Evolutionary conservation across 2,888 invertebrate genomes (phyloP), one percentile per base, ranked within the genome.

Genomic region (Eupithecia subfuscata): DNA sequence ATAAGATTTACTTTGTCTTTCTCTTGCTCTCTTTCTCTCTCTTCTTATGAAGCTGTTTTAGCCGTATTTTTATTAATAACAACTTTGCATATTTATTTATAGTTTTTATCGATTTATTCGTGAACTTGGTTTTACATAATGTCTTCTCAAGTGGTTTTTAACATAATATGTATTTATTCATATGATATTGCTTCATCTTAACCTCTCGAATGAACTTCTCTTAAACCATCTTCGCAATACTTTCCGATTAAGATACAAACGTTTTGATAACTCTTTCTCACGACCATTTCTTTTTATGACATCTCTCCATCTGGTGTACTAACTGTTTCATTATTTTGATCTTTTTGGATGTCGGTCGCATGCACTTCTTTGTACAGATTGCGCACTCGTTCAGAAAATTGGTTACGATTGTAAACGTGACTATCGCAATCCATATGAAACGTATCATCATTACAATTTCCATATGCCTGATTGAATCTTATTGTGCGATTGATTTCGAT

Each of bases 381-480:
- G 71, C 76, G 80, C 77, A 80, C 30, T 74, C 48, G 73, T 71
- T 52, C 64, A 70, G 12, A 79, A 81, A 77, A 72, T 72, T 72
- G 74, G 52, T 67, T 73, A 75, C 70, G 70, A 76, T 77, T 75
- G 77, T 70, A 74, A 80, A 78, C 82, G 80, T 79, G 80, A 80
- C 80, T 80, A 69, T 80, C 75, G 80, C 76, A 80, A 82, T 79
- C 69, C 76, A 75, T 79, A 78, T 79, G 76, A 78, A 78, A 75
- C 73, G 71, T 78, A 70, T 74, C 74, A 78, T 79, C 75, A 81
- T 79, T 80, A 79, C 79, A 81, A 81, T 80, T 79, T 77, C 79
- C 78, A 80, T 81, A 78, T 72, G 79, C 76, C 75, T 80, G 80
- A 81, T 80, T 79, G 80, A 79, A 78, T 70, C 75, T 71, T 45